Base-by-base conservation (phyloP, 2,797 vertebrate species). In the Lagocephalus sceleratus region DNA sequence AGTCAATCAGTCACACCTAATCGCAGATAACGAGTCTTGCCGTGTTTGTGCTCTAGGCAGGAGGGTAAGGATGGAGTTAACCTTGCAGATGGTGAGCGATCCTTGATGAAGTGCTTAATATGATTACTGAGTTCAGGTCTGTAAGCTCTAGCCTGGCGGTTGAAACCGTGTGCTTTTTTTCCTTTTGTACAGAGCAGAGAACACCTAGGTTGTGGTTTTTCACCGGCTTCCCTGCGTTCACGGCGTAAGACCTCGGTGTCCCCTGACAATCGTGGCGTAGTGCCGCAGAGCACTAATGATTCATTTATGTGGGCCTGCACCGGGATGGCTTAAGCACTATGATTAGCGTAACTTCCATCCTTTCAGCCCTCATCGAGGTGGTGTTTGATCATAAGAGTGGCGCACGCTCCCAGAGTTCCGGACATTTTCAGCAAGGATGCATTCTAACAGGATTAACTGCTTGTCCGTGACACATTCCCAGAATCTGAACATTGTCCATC, bases 391-490 rank as follows among this genome's bases (percentile, higher is more conserved):
- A 87, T 5, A 14, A 15, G 53, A 64, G 61, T 45, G 2, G 53
- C 5, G 23, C 21, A 21, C 29, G 2, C 62, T 67, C 56, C 51
- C 48, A 32, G 55, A 11, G 53, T 62, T 60, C 81, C 57, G 23
- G 74, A 81, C 63, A 17, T 71, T 72, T 83, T 85, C 74, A 47
- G 71, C 81, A 59, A 55, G 71, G 77, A 76, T 42, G 65, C 68
- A 40, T 72, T 68, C 82, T 82, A 87, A 87, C 75, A 64, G 75
- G 83, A 85, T 88, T 79, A 85, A 60, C 63, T 53, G 25, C 51
- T 62, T 60, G 44, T 46, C 65, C 25, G 54, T 71, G 38, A n/a
- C 32, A 12, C 63, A 16, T 52, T 56, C 45, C 1, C 52, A 66
- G 44, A 54, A 59, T 72, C 51, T 22, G 50, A 63, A 67, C 63